These are phyloP conservation scores for Zaprionus taronus DNA, from an alignment of 1,140 invertebrate species.

Conservation along the genomic window DNA sequence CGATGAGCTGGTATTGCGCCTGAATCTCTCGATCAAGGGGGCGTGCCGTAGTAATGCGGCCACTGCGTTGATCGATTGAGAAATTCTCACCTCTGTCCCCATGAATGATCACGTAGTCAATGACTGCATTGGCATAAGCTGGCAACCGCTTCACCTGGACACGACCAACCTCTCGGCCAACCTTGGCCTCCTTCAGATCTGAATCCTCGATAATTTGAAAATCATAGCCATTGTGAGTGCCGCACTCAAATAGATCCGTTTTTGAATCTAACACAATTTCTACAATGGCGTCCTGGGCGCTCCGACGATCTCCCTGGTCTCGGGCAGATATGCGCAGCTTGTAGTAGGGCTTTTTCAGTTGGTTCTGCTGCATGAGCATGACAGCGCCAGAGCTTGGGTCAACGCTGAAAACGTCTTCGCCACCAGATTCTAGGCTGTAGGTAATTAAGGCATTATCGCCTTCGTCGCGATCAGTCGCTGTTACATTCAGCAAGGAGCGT, in stretches of 20 bases:
- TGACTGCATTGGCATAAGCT: constrained; percentile 15
- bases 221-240: constrained; percentile 89
- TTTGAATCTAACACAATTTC: constrained; percentile 91
- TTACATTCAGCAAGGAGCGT: constrained; percentile 88
- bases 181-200: constrained; percentile 86
- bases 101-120: constrained; percentile 91
- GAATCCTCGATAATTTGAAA: constrained; percentile 93
- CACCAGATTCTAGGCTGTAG: constrained; percentile 91
- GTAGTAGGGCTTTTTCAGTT: constrained; percentile 87
- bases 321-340: constrained; percentile 90
- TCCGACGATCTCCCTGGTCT: constrained; percentile 90
- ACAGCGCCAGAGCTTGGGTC: constrained; percentile 91
- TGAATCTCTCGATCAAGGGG: constrained; percentile 93
- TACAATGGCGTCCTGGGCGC: constrained; percentile 90
- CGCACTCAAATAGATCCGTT: constrained; percentile 90
- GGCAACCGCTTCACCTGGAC: constrained; percentile 87
- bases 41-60: constrained; percentile 91
- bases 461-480: constrained; percentile 92
- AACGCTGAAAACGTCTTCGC: constrained; percentile 90
- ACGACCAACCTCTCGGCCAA: constrained; percentile 90
- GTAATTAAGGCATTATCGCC: constrained; percentile 92
- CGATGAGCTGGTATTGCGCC: constrained; percentile 90
- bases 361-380: constrained; percentile 86
- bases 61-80: constrained; percentile 91
- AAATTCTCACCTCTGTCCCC: constrained; percentile 93